phyloP scores from a whole-genome alignment of 2,888 invertebrate genomes.

The Pandemis corylana region DNA sequence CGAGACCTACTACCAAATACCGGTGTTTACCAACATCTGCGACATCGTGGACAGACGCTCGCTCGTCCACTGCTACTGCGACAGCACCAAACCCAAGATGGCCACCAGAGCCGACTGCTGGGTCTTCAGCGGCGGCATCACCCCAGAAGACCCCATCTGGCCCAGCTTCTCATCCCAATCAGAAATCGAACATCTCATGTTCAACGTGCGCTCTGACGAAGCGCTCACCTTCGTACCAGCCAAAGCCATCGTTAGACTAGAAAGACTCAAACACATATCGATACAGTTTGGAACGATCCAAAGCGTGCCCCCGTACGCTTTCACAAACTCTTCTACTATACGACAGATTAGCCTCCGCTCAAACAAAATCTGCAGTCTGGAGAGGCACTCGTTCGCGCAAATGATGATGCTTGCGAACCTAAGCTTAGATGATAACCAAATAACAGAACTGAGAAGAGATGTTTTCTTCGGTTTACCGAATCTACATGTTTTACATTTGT shows the following conservation, averaged over 20 bases:
- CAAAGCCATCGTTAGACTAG: slow-evolving; percentile 87
- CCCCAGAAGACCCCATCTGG: slow-evolving; percentile 89
- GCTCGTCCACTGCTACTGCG: slow-evolving; percentile 81
- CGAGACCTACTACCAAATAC: slow-evolving; percentile 70
- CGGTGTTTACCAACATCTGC: slow-evolving; percentile 76
- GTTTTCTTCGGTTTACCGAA: slow-evolving; percentile 90
- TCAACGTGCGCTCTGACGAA: slow-evolving; percentile 89
- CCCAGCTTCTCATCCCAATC: slow-evolving; percentile 89
- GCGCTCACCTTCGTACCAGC: slow-evolving; percentile 89
- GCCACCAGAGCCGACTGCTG: slow-evolving; percentile 91
- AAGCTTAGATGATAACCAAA: slow-evolving; percentile 90
- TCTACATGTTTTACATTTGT: slow-evolving; percentile 90
- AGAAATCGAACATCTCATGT: slow-evolving; percentile 87
- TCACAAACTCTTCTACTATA: slow-evolving; percentile 90
- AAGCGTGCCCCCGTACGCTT: slow-evolving; percentile 89
- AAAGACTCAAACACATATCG: slow-evolving; percentile 87
- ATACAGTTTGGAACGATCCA: slow-evolving; percentile 90
- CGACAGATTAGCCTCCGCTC: slow-evolving; percentile 88
- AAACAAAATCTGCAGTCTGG: slow-evolving; percentile 88
- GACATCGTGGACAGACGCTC: slow-evolving; percentile 77
- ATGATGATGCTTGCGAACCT: slow-evolving; percentile 89
- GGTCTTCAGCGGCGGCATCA: slow-evolving; percentile 86
- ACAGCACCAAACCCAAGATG: slow-evolving; percentile 74
- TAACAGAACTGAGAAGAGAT: slow-evolving; percentile 89
- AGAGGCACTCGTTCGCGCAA: slow-evolving; percentile 89